Evolutionary conservation across 2,113 vertebrate genomes (phyloP).

Genomic region (Microcebus murinus): DNA sequence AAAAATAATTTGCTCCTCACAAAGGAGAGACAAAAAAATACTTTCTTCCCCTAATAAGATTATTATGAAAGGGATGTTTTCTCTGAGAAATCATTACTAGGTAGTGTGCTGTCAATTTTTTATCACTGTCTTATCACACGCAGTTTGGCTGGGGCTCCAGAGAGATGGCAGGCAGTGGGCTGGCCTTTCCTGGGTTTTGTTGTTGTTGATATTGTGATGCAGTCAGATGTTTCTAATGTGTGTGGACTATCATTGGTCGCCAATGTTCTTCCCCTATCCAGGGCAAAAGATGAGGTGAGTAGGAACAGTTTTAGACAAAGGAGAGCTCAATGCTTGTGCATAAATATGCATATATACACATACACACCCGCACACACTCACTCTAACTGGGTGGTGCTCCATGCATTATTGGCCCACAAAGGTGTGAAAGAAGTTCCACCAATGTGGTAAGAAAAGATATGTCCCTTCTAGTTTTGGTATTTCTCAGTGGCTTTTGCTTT

Average conservation of each 20-base stretch:
- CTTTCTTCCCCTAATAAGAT: slow-evolving; percentile 77
- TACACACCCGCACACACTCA: neutral
- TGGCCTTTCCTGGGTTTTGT: neutral
- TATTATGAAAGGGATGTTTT: slow-evolving; percentile 82
- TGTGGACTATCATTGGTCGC: too few relatives aligned
- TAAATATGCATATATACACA: too few relatives aligned
- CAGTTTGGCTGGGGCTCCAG: slow-evolving; percentile 33
- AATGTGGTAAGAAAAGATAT: accelerated
- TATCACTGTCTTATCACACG: slow-evolving; percentile 49
- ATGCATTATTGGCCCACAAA: neutral
- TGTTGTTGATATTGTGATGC: neutral
- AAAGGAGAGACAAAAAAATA: slow-evolving; percentile 72
- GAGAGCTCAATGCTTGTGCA: too few relatives aligned
- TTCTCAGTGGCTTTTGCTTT: neutral
- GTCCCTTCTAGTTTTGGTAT: accelerated
- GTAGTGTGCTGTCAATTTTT: slow-evolving; percentile 72
- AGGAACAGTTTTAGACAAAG: neutral
- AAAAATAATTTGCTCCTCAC: slow-evolving; percentile 86
- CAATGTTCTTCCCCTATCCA: neutral
- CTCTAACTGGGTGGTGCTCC: neutral
- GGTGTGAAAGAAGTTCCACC: neutral
- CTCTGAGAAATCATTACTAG: slow-evolving; percentile 66
- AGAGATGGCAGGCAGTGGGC: neutral
- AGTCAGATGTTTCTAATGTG: neutral
- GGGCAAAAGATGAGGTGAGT: neutral